Base-by-base conservation (phyloP, 2,888 invertebrate genomes). In the Eupithecia vulgata region DNA sequence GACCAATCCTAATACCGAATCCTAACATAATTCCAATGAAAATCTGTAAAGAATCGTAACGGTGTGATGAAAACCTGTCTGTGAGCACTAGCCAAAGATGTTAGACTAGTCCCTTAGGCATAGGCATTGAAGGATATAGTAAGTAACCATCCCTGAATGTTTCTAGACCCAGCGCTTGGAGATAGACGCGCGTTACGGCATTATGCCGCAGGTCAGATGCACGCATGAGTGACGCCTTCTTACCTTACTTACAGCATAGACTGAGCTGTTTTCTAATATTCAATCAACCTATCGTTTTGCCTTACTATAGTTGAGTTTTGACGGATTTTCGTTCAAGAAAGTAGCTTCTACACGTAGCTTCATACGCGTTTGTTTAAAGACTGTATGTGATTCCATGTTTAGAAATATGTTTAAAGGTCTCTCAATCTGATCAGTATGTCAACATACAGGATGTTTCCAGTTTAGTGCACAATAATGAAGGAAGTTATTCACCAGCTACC, bases 121-220 rank as follows among this genome's bases (percentile, higher is more conserved):
- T 40, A 65, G 40, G 21, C 40, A 21, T 1, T 13, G 40, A 15
- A 13, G 40, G 21, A 13, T n/a, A 15, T 1, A 64, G 65, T 65
- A 65, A 69, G 71, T 72, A 70, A 75, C 66, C 62, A 21, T 12
- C 70, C 72, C 70, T 72, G 73, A 77, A 72, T 74, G 69, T 78
- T 96, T 96, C 90, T 97, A 98, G 98, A 98, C 95, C 95, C 97
- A 97, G 95, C 97, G 97, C 90, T 96, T 97, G 94, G 98, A 98
- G 96, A 97, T 98, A 95, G 98, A 98, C 95, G 97, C 97, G 94
- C 97, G 96, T 92, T 97, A 97, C 95, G 98, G 98, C 95, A 94
- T 95, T 90, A 94, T 96, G 95, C 96, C 96, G 94, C 97, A 98
- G 97, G 98, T 98, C 96, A 95, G 94, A 91, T 90, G 91, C 92